Base-by-base conservation (phyloP, 2,888 invertebrate species). In the Sesia apiformis region DNA sequence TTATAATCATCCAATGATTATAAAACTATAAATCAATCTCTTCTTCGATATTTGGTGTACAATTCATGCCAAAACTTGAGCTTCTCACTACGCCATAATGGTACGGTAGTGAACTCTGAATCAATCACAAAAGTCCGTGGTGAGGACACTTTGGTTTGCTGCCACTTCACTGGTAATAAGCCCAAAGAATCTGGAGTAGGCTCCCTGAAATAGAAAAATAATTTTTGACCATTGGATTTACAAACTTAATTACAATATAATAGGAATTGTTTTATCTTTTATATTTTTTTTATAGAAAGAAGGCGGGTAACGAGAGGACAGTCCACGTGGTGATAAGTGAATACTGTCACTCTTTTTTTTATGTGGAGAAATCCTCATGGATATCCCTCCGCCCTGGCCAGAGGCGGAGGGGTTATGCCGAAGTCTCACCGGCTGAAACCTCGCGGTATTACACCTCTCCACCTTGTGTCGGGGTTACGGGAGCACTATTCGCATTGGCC, bases 31-130 rank as follows among this genome's bases (percentile, higher is more conserved):
- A 6, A 42, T 50, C 6, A 56, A 51, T 52, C 51, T 67, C 68
- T 74, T 54, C 78, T 72, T 6, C 85, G 67, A 50, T 78, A 80
- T 56, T 80, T 81, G 0, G 72, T 62, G 58, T 81, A 84, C 0
- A 84, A 57, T 49, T 78, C 70, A 38, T 66, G 65, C 57, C 80
- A 63, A 57, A 78, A 81, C 49, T 65, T 68, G 4, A 78, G 57
- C 0, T 49, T 39, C 2, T 75, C 70, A 4, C 69, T 70, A 59
- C 60, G 65, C 79, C 80, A 82, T 55, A 84, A 65, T 0, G 84
- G 81, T 1, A 53, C 59, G 0, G 66, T 70, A 40, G 62, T 62
- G 52, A 80, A 69, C 57, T 75, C 57, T 2, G 65, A 49, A 53
- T 81, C 81, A 3, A 87, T 82, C 54, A 76, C 65, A 43, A 86